Conservation (phyloP, 2,888 invertebrate species). For the Parnassius apollo region DNA sequence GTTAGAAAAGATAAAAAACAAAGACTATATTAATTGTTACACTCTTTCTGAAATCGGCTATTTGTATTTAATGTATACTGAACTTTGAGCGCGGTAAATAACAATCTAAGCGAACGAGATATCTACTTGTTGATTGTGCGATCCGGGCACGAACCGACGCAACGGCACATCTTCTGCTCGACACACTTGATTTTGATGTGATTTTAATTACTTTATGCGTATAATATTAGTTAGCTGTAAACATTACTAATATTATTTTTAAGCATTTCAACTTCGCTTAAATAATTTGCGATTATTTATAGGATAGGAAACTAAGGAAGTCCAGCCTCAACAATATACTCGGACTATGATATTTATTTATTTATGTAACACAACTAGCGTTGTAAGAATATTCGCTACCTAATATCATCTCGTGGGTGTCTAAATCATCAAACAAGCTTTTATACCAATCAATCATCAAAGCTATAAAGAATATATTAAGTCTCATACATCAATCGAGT, state of each 20-base stretch:
- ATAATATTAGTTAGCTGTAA: background rate
- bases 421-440: background rate
- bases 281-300: too few relatives aligned
- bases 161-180: constrained; percentile 19
- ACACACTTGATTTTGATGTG: constrained; percentile 1
- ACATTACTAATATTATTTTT: too few relatives aligned
- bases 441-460: constrained; percentile 21
- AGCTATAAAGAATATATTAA: constrained; percentile 36
- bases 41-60: too few relatives aligned
- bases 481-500: constrained; percentile 41
- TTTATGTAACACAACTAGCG: too few relatives aligned
- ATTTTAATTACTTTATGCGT: background rate
- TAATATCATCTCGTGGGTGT: too few relatives aligned
- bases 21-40: too few relatives aligned
- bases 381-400: too few relatives aligned
- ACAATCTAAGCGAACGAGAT: constrained; percentile 60
- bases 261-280: too few relatives aligned
- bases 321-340: too few relatives aligned
- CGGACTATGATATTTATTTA: too few relatives aligned
- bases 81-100: constrained; percentile 44
- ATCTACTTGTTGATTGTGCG: constrained; percentile 44
- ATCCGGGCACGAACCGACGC: constrained; percentile 34
- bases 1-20: too few relatives aligned
- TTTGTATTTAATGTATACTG: background rate
- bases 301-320: too few relatives aligned